Base-by-base conservation (phyloP, 2,888 invertebrate species). In the Ischnura elegans region DNA sequence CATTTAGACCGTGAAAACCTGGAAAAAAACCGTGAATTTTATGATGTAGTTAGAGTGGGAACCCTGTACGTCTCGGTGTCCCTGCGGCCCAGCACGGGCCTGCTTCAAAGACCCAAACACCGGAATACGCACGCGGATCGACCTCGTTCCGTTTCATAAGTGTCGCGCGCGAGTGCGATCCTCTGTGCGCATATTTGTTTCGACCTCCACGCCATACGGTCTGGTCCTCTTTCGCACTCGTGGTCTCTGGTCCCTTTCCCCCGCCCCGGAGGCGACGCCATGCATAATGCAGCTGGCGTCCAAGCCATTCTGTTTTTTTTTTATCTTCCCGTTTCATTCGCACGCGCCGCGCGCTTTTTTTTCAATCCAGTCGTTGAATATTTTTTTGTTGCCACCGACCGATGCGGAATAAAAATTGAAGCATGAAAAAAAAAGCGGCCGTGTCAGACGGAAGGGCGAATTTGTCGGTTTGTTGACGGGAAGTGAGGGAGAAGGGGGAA, bases 371-470 rank as follows among this genome's bases (percentile, higher is more conserved):
- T n/a, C 76, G 76, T 36, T 76, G n/a, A n/a, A n/a, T n/a, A n/a
- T n/a, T n/a, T n/a, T n/a, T n/a, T n/a, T n/a, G n/a, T n/a, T n/a
- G 10, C 13, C 76, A 76, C 76, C 36, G 76, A 76, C 76, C 36
- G 36, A 76, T 36, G 76, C 76, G 76, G 76, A 36, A 76, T 76
- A 36, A 76, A 76, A 36, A 36, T 13, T 51, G 76, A 76, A 76
- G 76, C 76, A n/a, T 76, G 76, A 76, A 76, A 76, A 76, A 76
- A 36, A 76, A 76, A 76, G 76, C 29, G 76, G 76, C 36, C 76
- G 76, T 16, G n/a, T n/a, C n/a, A n/a, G n/a, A n/a, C n/a, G n/a
- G 47, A 47, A 47, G 5, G 13, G 21, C 25, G 21, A 61, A 51
- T 51, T 2, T 19, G n/a, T 61, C 61, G 61, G 61, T 61, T n/a